Evolutionary conservation across 1,140 invertebrate genomes (phyloP).

Genomic region (Elysia chlorotica): DNA sequence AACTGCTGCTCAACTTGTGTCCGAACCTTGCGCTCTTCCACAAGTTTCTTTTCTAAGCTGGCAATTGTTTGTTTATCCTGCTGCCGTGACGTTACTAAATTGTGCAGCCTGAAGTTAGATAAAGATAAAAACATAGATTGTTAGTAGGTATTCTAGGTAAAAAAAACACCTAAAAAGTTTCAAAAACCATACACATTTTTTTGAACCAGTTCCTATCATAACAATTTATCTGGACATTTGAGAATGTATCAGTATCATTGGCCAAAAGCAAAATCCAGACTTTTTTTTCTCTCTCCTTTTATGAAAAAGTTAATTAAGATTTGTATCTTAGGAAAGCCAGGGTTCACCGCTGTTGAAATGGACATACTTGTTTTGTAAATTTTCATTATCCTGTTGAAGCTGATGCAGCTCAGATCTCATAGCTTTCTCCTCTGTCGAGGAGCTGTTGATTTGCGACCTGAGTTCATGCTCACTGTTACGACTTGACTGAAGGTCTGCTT

Average conservation of each 20-base stretch:
- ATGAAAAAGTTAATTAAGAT: too few species aligned
- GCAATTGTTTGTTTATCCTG: slow-evolving; percentile 79
- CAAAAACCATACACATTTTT: too few species aligned
- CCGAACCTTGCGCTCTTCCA: slow-evolving; percentile 81
- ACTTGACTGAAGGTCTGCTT: slow-evolving; percentile 73
- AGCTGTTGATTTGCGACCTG: slow-evolving; percentile 75
- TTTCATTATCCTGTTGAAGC: slow-evolving; percentile 81
- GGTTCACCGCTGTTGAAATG: too few species aligned
- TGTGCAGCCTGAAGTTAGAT: slow-evolving; percentile 73
- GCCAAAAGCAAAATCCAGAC: too few species aligned
- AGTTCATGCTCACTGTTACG: slow-evolving; percentile 84
- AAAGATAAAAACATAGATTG: too few species aligned
- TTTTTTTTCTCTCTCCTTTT: too few species aligned
- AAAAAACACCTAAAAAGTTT: too few species aligned
- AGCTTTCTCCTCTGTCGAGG: slow-evolving; percentile 73
- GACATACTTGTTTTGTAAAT: slow-evolving; percentile 77
- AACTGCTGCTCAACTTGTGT: slow-evolving; percentile 78
- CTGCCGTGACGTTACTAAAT: slow-evolving; percentile 73
- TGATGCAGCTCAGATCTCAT: slow-evolving; percentile 76
- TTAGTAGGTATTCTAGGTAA: too few species aligned
- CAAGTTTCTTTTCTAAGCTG: slow-evolving; percentile 78
- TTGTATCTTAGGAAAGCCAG: too few species aligned
- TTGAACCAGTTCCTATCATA: too few species aligned
- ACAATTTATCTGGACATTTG: too few species aligned
- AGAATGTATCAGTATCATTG: too few species aligned